phyloP scores from a whole-genome alignment of 2,113 vertebrate species.

The Hipposideros armiger region DNA sequence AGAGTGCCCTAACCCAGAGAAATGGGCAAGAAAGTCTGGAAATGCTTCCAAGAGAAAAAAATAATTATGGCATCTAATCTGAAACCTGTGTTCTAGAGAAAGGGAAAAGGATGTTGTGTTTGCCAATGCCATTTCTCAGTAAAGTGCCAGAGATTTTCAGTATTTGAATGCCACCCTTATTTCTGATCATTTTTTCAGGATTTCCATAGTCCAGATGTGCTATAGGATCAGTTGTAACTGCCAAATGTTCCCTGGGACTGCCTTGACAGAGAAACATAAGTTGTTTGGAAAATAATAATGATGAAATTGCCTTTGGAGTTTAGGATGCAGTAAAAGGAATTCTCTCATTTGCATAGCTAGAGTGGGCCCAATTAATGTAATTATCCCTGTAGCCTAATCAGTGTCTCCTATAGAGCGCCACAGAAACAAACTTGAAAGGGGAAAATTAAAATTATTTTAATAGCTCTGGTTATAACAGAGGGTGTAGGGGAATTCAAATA shows the following conservation, averaged over 20 bases:
- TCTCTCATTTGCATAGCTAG: slow-evolving; percentile 29
- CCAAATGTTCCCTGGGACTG: slow-evolving; percentile 4
- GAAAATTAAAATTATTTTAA: slow-evolving; percentile 39
- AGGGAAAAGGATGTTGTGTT: background rate
- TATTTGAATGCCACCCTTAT: background rate
- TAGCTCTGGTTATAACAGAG: background rate
- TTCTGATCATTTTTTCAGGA: background rate
- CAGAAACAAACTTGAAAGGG: slow-evolving; percentile 41
- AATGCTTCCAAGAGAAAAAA: background rate
- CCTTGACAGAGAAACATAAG: slow-evolving; percentile 49
- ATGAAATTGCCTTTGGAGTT: slow-evolving; percentile 55
- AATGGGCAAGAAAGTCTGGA: background rate
- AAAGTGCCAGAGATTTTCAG: background rate
- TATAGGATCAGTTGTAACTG: background rate
- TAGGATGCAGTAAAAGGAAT: slow-evolving; percentile 43
- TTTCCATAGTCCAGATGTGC: background rate
- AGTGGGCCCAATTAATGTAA: slow-evolving; percentile 44
- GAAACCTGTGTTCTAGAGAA: background rate
- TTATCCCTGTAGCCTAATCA: slow-evolving; percentile 65
- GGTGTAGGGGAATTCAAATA: background rate
- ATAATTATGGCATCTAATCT: background rate
- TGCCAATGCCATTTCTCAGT: background rate
- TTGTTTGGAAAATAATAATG: slow-evolving; percentile 54
- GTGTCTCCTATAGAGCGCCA: slow-evolving; percentile 27
- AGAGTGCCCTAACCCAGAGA: background rate